Base-by-base conservation (phyloP, 2,888 invertebrate genomes). In the Noctua janthina region DNA sequence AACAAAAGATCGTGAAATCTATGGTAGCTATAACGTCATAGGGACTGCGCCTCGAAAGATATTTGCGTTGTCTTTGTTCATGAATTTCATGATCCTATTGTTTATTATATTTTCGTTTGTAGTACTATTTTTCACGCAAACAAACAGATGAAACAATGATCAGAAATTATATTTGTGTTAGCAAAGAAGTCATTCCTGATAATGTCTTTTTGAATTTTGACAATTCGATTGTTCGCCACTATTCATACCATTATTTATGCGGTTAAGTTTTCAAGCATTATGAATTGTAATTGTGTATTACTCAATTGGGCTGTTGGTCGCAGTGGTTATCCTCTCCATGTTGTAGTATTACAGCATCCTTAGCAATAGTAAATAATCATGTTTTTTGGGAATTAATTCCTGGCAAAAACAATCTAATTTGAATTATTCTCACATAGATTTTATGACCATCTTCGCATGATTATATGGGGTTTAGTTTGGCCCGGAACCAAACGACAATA, bases 1-100 rank as follows among this genome's bases (percentile, higher is more conserved):
- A 74, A 83, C 79, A 85, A 89, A 83, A 85, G 76, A 78, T 74
- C 67, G 67, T 73, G 71, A 56, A 73, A 54, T 78, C 62, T 68
- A 81, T 76, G 72, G 43, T 74, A 46, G 68, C 39, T 74, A 35
- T 70, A 73, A 56, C 76, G 67, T 84, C 79, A 82, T 82, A 88
- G 83, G 78, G 72, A 80, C 62, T 77, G 69, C 74, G 51, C 54
- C 29, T 73, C 13, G 23, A 66, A 74, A 46, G 13, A 67, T 74
- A 70, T 74, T 82, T 80, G 67, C 64, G 43, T 62, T 49, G 20
- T 68, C 70, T 69, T 72, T 67, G 59, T 67, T 68, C 17, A 51
- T 49, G 46, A 39, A 67, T 13, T 62, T 51, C 29, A 56, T 56
- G 54, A 29, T 71, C 5, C 8, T 23, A 68, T 74, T 68, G 39